Base-by-base conservation (phyloP, 2,113 vertebrate genomes). In the Hypanus sabinus region DNA sequence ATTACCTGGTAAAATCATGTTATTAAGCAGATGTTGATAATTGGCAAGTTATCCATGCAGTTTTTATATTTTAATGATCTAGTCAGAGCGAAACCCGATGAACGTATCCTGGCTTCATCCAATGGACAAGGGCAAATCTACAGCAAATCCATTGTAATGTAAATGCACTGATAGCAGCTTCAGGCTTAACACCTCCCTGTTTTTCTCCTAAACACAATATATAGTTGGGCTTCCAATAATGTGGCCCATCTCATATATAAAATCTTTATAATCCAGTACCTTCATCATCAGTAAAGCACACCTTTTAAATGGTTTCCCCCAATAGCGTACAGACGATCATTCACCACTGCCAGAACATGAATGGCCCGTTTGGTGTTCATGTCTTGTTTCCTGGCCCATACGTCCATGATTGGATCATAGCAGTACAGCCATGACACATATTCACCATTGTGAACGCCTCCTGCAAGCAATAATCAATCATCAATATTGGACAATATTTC, bases 281-380 rank as follows among this genome's bases (percentile, higher is more conserved):
- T 90, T 90, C 30, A 65, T 90, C 85, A 68, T 14, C 62, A 90
- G 91, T 93, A 73, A 57, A 60, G 62, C 96, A 96, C 96, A 99
- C 99, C 99, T 99, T 99, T 99, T 97, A 99, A 96, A 97, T 99
- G 99, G 96, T 99, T 99, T 96, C 99, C 99, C 95, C 99, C 99
- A 95, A 99, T 99, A 91, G 99, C 98, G 93, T 99, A 99, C 88
- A 99, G 97, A 94, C 99, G 98, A 94, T 99, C 99, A 94, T 98
- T 99, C 98, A 99, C 99, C 95, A 98, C 98, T 94, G 99, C 98
- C 95, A 99, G 96, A 94, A 98, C 97, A 94, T 99, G 99, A 96
- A 99, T 99, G 30, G 99, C 99, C 0, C 99, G 96, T 95, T 99
- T 99, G 95, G 99, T 99, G 98, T 99, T 99, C 99, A 99, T 99